Percentiles rank a stretch among this genome's conserved stretches.
Evolutionary conservation across 1,140 invertebrate species (phyloP).

Genomic region (Sinonovacula constricta): DNA sequence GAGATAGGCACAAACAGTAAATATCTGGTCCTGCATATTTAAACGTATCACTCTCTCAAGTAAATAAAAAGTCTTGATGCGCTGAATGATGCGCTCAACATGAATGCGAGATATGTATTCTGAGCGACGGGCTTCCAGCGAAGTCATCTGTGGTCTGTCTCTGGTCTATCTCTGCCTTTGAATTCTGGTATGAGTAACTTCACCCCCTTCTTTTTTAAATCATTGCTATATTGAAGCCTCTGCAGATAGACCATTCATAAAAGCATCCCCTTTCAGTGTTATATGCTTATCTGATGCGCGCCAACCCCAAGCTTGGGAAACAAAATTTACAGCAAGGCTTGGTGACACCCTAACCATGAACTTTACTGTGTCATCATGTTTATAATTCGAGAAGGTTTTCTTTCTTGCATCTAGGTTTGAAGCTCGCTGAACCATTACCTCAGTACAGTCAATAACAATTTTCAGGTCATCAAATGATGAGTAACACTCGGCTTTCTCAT

Average conservation of each 20-base stretch:
- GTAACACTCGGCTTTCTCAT: conserved; percentile 16
- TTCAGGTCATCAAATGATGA: neutral
- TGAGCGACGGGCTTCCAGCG: too few relatives aligned
- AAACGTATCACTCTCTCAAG: too few relatives aligned
- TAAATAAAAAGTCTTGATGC: too few relatives aligned
- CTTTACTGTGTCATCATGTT: conserved; percentile 27
- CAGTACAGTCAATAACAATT: too few relatives aligned
- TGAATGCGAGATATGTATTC: too few relatives aligned
- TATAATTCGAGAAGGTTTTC: too few relatives aligned
- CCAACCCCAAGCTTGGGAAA: conserved; percentile 22
- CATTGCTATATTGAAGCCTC: conserved; percentile 11
- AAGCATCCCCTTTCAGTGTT: neutral
- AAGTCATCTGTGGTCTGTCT: conserved; percentile 6
- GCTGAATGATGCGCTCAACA: too few relatives aligned
- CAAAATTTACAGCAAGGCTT: conserved; percentile 12
- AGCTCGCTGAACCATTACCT: conserved; percentile 9
- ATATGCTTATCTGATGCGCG: conserved; percentile 23
- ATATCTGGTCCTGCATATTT: too few relatives aligned
- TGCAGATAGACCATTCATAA: neutral
- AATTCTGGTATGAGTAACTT: too few relatives aligned
- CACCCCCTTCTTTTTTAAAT: conserved; percentile 15
- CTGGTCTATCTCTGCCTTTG: conserved; percentile 31
- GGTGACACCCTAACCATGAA: conserved; percentile 14
- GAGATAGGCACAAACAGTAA: too few relatives aligned
- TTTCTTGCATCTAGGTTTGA: conserved; percentile 3